Evolutionary conservation across 2,113 vertebrate genomes (phyloP), one percentile per base, ranked within the genome.

Genomic region (Tapirus terrestris): DNA sequence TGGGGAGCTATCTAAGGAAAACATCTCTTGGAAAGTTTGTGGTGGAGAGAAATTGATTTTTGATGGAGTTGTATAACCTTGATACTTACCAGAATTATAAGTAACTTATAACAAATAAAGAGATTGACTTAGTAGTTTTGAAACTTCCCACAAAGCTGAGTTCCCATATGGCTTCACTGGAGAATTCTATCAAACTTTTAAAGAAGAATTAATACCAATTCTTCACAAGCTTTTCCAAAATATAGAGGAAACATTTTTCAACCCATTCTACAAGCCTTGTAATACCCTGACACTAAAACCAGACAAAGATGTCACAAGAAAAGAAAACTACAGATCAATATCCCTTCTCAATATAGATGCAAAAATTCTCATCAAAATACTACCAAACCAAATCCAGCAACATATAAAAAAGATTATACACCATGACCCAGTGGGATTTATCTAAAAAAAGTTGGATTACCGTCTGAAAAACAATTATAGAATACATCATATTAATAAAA

Each of bases 121-220:
- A 58, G 14, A 80, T 29, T 12, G 8, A 72, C 14, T 89, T 86
- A 63, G 51, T 56, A 36, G 43, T 95, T 76, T 83, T n/a, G 53
- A 95, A 96, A 43, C 53, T 95, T 33, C 10, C 43, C 29, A 86
- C 31, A 84, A 92, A 75, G 8, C 33, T 17, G 39, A 29, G 18
- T 80, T 86, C 27, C 36, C 67, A 92, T 75, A 76, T 68, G 13
- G 27, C 9, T 90, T 92, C 20, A 60, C 36, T 89, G 45, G 27
- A 25, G 48, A 97, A 95, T 86, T 88, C 27, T 83, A 87, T 18
- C 8, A 82, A 89, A 77, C 8, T 72, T n/a, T 73, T 91, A 91
- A 51, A 58, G 43, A 83, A 58, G n/a, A 92, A 31, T 77, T 39
- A 53, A 81, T 11, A 53, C 2, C 11, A 76, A 17, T 86, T 83